A percentile compares a stretch with the other conserved stretches of the same genome.
These are phyloP conservation scores for Mesoclemmys tuberculata DNA, from an alignment of 2,113 vertebrate species.

Conservation along the genomic window DNA sequence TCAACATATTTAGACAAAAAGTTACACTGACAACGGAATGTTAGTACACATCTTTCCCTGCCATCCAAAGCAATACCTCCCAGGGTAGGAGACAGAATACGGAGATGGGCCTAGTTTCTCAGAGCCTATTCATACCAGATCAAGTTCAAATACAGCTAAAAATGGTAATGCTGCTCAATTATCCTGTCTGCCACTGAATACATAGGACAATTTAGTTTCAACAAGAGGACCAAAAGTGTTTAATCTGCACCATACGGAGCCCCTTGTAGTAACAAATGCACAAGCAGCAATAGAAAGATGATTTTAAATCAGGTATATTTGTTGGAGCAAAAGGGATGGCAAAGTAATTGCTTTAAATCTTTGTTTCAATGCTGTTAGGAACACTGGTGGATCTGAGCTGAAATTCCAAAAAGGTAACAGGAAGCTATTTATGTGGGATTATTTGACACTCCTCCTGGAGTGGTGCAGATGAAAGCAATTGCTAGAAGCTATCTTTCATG, in stretches of 20 bases:
- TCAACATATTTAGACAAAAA: neutral
- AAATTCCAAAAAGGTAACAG: constrained; percentile 24
- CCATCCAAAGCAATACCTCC: neutral
- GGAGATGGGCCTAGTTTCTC: neutral
- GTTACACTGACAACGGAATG: neutral
- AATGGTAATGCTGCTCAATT: neutral
- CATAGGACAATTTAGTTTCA: neutral
- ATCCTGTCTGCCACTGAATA: neutral
- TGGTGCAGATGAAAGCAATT: constrained; percentile 16
- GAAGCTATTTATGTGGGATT: constrained; percentile 35
- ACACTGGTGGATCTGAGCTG: neutral
- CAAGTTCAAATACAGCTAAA: neutral
- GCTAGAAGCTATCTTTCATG: constrained; percentile 10
- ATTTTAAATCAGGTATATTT: constrained; percentile 4
- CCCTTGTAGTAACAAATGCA: neutral
- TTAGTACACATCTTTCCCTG: neutral
- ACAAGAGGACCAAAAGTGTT: neutral
- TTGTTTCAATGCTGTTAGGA: constrained; percentile 4
- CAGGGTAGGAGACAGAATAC: neutral
- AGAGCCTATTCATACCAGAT: neutral
- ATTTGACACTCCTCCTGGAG: constrained; percentile 5
- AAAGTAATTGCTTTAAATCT: constrained; percentile 12
- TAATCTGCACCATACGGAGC: neutral
- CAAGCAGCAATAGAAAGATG: neutral
- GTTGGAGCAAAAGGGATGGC: neutral